Evolutionary conservation across 2,797 vertebrate species (phyloP).

Genomic region (Lateolabrax maculatus): DNA sequence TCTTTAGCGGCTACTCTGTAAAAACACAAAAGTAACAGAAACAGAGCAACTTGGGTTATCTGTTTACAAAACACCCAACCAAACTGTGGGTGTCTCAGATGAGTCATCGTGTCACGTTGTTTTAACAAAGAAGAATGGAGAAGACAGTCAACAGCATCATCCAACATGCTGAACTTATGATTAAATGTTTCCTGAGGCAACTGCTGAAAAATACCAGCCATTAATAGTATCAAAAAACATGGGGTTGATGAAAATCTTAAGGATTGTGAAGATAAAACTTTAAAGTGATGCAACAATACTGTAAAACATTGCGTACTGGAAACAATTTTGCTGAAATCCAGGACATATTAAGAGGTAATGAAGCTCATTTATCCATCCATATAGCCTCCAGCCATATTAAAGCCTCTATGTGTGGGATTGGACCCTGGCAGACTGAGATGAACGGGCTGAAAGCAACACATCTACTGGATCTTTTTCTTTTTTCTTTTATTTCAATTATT

Average conservation of each 20-base stretch:
- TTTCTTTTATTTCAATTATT: neutral
- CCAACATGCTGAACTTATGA: constrained; percentile 2
- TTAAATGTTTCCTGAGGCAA: neutral
- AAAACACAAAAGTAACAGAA: too few relatives aligned
- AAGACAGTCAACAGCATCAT: neutral
- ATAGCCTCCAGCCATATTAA: neutral
- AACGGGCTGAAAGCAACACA: neutral
- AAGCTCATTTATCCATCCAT: neutral
- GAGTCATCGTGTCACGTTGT: constrained; percentile 3
- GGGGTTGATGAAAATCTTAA: neutral
- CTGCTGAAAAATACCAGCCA: neutral
- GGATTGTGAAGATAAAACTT: neutral
- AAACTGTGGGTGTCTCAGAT: constrained; percentile 5
- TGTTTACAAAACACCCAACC: neutral
- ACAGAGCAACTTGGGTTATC: neutral
- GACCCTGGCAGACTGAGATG: neutral
- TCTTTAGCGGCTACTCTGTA: neutral
- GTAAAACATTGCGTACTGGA: neutral
- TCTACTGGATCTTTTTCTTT: too few relatives aligned
- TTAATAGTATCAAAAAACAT: neutral
- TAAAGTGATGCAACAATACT: neutral
- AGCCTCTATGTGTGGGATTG: neutral
- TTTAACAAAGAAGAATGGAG: neutral
- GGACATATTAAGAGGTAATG: neutral
- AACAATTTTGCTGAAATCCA: neutral